phyloP scores from a whole-genome alignment of 1,140 invertebrate genomes.

The Papilio xuthus region DNA sequence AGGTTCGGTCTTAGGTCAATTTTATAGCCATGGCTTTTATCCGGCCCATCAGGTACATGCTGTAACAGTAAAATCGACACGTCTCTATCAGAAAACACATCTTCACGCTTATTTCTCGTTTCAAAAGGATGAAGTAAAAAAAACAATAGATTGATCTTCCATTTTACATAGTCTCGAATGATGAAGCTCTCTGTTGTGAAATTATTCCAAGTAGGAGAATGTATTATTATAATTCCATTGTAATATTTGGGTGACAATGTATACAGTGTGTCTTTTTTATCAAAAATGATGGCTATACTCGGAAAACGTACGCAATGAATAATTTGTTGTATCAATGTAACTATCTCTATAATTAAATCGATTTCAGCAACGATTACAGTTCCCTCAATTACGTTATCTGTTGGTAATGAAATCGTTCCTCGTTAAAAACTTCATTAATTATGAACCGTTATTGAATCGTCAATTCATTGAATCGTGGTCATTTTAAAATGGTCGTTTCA shows the following conservation, averaged over 20 bases:
- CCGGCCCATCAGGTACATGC: background rate
- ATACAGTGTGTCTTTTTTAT: too few relatives aligned
- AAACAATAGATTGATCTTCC: background rate
- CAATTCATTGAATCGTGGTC: conserved; percentile 50
- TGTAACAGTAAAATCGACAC: conserved; percentile 7
- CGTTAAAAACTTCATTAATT: conserved; percentile 29
- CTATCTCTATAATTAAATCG: conserved; percentile 5
- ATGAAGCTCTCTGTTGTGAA: too few relatives aligned
- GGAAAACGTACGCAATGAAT: too few relatives aligned
- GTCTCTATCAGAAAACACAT: background rate
- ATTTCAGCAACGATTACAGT: conserved; percentile 8
- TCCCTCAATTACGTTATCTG: conserved; percentile 6
- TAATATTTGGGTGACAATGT: too few relatives aligned
- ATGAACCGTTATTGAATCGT: conserved; percentile 31
- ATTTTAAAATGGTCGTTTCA: conserved; percentile 46
- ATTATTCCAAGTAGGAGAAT: too few relatives aligned
- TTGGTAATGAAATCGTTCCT: background rate
- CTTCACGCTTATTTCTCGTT: background rate
- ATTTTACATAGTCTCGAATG: background rate
- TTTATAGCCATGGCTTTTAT: background rate
- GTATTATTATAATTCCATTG: too few relatives aligned
- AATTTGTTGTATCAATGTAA: background rate
- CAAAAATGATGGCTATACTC: too few relatives aligned
- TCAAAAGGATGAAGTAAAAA: background rate
- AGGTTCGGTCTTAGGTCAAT: background rate